These are phyloP conservation scores for Phasia obesa DNA, from an alignment of 2,888 invertebrate genomes.

Conservation along the genomic window DNA sequence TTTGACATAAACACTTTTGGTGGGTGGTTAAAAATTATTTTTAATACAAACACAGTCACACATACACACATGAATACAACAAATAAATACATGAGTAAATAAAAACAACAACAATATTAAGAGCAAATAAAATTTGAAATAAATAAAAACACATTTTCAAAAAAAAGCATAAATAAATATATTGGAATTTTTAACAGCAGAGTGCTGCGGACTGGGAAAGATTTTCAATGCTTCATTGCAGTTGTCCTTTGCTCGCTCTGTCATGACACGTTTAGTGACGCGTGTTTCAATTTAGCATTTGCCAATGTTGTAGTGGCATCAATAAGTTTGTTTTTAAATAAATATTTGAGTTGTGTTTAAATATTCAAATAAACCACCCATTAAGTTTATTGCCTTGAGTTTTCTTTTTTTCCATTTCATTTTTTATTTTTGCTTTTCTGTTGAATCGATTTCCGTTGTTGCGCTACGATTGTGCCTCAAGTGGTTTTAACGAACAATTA, in stretches of 20 bases:
- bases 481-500: conserved; percentile 58
- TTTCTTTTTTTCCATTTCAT: conserved; percentile 1
- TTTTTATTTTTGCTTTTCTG: conserved; percentile 5
- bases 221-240: conserved; percentile 42
- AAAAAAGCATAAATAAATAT: conserved; percentile 32
- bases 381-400: conserved; percentile 65
- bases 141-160: conserved; percentile 47
- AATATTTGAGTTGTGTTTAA: conserved; percentile 65
- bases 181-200: conserved; percentile 38
- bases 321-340: conserved; percentile 41
- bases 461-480: conserved; percentile 58
- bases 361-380: conserved; percentile 68
- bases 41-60: conserved; percentile 14
- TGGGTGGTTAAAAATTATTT: conserved; percentile 56
- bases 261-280: conserved; percentile 59
- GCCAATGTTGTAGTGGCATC: not conserved
- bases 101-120: conserved; percentile 21
- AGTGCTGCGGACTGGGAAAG: conserved; percentile 25
- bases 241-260: conserved; percentile 43
- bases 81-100: conserved; percentile 43
- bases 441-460: conserved; percentile 65
- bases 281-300: conserved; percentile 62
- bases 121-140: conserved; percentile 46
- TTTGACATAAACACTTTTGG: conserved; percentile 77
- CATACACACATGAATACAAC: conserved; percentile 22